Evolutionary conservation across 2,888 invertebrate genomes (phyloP), one percentile per base, ranked within the genome.

Genomic region (Drosophila mayaguana): DNA sequence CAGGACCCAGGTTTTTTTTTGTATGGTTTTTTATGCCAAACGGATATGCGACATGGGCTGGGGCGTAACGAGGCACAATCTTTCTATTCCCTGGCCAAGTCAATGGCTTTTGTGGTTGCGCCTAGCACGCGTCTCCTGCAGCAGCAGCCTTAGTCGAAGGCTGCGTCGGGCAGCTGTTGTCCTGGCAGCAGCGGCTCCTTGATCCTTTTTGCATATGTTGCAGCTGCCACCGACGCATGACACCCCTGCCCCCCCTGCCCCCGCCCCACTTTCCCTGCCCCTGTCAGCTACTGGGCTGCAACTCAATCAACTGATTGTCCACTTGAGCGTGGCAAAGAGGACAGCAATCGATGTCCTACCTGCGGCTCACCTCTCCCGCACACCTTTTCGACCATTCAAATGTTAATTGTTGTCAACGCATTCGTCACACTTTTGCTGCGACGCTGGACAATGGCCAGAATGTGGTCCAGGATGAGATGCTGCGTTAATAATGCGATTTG

Each of bases 401-500:
- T 71, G 50, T 32, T 81, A 83, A 83, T 88, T 88, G 81, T 86
- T 88, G 86, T 83, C 82, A 83, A 64, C 77, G 82, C 80, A 87
- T 87, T 88, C 80, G 88, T 81, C 84, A 84, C 83, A 85, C 80
- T 84, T 85, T 85, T 83, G 73, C 80, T 34, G 54, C 57, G 42
- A 45, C 45, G 63, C 70, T 34, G 76, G 74, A 87, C 87, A 84
- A 87, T 80, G 75, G 68, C 34, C 46, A 70, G 69, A 66, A 69
- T 75, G 73, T 66, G 55, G 80, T 63, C 78, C 81, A 32, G 63
- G 75, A 36, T n/a, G n/a, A 45, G 56, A 22, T 34, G 75, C 84
- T 77, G 91, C 88, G 88, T 91, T 90, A 89, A 89, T 91, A 91
- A 91, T 91, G 86, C 91, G 91, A 91, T 91, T 91, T 91, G 90